Conservation (phyloP, 2,797 vertebrate genomes). For the Trachops cirrhosus region DNA sequence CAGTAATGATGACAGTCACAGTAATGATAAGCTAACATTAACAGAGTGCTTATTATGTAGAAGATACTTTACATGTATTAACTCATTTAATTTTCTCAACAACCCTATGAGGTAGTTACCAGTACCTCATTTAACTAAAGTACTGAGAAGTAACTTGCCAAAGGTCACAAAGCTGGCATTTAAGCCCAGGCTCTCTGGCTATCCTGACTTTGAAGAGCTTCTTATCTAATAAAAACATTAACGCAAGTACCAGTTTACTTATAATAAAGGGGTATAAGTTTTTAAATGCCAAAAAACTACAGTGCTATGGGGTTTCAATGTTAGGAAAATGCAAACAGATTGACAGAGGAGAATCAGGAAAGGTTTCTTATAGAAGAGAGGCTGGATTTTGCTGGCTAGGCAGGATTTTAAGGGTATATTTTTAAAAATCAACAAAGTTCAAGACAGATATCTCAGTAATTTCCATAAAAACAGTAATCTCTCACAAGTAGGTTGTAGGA, state of each 20-base stretch:
- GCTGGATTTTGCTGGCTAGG: not conserved
- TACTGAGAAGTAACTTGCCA: not conserved
- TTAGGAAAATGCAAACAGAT: not conserved
- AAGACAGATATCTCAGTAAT: not conserved
- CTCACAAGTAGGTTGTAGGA: not conserved
- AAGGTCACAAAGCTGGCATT: not conserved
- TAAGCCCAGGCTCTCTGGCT: not conserved
- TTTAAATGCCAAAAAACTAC: constrained; percentile 22
- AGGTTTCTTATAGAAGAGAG: not conserved
- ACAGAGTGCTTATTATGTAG: not conserved
- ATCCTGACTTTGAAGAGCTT: constrained; percentile 21
- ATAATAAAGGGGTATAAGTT: not conserved
- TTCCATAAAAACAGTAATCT: constrained; percentile 33
- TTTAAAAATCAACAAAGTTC: constrained; percentile 32
- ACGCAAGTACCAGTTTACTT: not conserved
- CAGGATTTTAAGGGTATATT: not conserved
- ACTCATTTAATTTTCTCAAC: not conserved
- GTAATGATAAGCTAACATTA: not conserved
- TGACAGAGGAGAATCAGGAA: not conserved
- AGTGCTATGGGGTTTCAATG: not conserved
- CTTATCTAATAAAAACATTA: constrained; percentile 13
- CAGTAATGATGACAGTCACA: not conserved
- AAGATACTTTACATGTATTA: not conserved
- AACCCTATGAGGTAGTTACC: not conserved
- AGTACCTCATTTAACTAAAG: constrained; percentile 27